These are phyloP conservation scores for Apamea epomidion DNA, from an alignment of 2,888 invertebrate genomes.

Conservation along the genomic window DNA sequence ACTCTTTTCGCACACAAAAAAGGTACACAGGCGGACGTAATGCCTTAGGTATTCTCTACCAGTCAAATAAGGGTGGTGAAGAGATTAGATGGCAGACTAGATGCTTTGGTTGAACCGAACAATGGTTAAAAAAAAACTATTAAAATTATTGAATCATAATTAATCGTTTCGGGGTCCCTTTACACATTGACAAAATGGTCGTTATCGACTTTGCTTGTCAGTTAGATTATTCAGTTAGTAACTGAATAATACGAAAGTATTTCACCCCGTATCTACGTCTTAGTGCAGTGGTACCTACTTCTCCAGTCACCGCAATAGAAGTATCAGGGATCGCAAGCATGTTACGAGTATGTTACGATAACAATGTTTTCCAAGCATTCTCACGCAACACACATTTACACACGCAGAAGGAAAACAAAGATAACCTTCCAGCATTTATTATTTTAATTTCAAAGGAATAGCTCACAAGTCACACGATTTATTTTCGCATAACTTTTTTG, in stretches of 20 bases:
- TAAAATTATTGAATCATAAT: too few relatives aligned
- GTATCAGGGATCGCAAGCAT: conserved; percentile 22
- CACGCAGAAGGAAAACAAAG: conserved; percentile 34
- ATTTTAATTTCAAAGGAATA: conserved; percentile 2
- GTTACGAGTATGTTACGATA: conserved; percentile 32
- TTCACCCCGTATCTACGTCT: neutral
- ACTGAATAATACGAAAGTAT: neutral
- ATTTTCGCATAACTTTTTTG: neutral
- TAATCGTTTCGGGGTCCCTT: too few relatives aligned
- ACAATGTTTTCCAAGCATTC: conserved; percentile 46
- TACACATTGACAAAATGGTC: too few relatives aligned
- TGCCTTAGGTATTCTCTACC: too few relatives aligned
- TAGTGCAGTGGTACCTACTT: neutral
- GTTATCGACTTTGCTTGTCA: too few relatives aligned
- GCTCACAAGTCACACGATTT: neutral
- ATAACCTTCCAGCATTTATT: conserved; percentile 32
- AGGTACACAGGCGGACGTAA: too few relatives aligned
- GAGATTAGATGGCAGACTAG: too few relatives aligned
- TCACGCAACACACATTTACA: neutral
- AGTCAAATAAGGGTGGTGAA: too few relatives aligned
- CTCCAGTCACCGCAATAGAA: neutral
- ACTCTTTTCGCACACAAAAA: too few relatives aligned
- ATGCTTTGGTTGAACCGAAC: too few relatives aligned
- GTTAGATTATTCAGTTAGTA: too few relatives aligned
- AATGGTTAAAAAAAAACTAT: too few relatives aligned